Evolutionary conservation across 2,888 invertebrate species (phyloP).

Genomic region (Leptopterna dolabrata): DNA sequence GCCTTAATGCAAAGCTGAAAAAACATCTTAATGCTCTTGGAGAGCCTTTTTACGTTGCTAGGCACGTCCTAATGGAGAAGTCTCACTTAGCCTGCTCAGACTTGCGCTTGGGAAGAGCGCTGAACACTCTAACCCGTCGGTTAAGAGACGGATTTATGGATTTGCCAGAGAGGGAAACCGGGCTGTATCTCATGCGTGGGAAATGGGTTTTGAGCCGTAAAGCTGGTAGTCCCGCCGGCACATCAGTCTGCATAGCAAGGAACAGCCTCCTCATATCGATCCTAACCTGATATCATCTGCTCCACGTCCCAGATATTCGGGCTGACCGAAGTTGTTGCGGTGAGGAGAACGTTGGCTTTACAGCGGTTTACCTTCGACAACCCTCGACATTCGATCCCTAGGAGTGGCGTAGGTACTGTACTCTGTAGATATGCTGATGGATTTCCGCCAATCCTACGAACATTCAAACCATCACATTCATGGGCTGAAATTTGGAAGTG

Average conservation of each 20-base stretch:
- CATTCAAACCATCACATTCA: too few species aligned
- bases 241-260: not conserved
- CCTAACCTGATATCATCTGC: not conserved
- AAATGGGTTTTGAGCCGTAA: not conserved
- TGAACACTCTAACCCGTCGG: not conserved
- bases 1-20: too few species aligned
- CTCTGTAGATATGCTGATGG: too few species aligned
- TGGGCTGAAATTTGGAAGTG: too few species aligned
- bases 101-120: not conserved
- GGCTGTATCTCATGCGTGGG: not conserved
- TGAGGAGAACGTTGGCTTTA: too few species aligned
- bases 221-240: not conserved
- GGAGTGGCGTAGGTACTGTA: too few species aligned
- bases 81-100: not conserved
- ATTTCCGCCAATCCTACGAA: too few species aligned
- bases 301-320: not conserved
- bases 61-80: not conserved
- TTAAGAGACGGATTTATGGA: not conserved
- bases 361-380: too few species aligned
- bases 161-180: not conserved
- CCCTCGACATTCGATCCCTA: too few species aligned
- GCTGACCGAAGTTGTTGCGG: too few species aligned
- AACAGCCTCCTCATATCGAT: not conserved
- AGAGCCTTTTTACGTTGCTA: not conserved
- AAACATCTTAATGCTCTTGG: too few species aligned